A percentile compares a stretch with the other conserved stretches of the same genome.
These are phyloP conservation scores for Zaprionus taronus DNA, from an alignment of 1,140 invertebrate species.

Conservation along the genomic window DNA sequence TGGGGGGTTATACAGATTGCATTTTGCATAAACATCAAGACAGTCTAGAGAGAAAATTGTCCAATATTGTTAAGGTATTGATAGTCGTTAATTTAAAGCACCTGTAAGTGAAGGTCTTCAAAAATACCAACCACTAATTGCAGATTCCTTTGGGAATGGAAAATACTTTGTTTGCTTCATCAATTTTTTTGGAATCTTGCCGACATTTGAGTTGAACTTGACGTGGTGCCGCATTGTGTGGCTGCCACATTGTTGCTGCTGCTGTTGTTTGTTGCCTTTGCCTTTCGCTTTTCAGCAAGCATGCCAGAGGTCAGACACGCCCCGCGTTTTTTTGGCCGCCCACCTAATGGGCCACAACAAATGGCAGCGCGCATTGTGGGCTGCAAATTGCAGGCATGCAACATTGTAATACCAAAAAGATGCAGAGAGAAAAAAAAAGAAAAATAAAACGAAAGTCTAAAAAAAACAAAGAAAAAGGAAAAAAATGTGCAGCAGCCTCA, in stretches of 20 bases:
- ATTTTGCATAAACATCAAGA: not conserved
- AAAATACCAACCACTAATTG: not conserved
- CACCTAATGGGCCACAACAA: slow-evolving; percentile 13
- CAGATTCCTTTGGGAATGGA: slow-evolving; percentile 1
- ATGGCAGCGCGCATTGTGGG: slow-evolving; percentile 19
- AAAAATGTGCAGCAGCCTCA: slow-evolving; percentile 52
- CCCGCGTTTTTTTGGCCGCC: slow-evolving; percentile 1
- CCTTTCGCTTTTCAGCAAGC: slow-evolving; percentile 46
- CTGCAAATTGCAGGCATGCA: slow-evolving; percentile 35
- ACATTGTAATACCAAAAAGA: slow-evolving; percentile 34
- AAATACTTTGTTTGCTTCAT: not conserved
- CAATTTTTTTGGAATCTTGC: slow-evolving; percentile 3
- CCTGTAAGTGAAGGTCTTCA: not conserved
- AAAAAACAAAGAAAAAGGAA: slow-evolving; percentile 31
- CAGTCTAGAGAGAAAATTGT: not conserved
- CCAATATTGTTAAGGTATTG: too few species aligned
- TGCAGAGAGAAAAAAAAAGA: not conserved
- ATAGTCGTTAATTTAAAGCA: not conserved
- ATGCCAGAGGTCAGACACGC: slow-evolving; percentile 47
- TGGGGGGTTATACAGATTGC: not conserved
- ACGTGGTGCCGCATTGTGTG: slow-evolving; percentile 8
- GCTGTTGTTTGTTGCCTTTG: slow-evolving; percentile 5
- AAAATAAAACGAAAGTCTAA: slow-evolving; percentile 32
- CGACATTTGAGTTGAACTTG: slow-evolving; percentile 46
- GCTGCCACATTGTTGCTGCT: not conserved